Evolutionary conservation across 2,888 invertebrate species (phyloP).

Genomic region (Drosophila subquinaria): DNA sequence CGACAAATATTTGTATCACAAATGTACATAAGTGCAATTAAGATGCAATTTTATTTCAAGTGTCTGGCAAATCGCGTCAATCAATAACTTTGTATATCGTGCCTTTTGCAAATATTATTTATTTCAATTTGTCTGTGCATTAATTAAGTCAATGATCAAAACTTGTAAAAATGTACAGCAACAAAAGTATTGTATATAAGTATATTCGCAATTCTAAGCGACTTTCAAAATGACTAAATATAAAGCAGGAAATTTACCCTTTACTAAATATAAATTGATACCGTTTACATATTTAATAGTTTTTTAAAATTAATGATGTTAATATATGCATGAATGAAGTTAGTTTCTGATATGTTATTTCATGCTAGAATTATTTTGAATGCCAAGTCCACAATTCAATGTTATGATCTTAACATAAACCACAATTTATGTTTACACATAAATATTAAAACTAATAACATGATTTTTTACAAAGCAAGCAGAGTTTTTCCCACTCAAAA

Average conservation of each 20-base stretch:
- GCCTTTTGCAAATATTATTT: background rate
- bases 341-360: background rate
- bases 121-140: conserved; percentile 19
- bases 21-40: conserved; percentile 1
- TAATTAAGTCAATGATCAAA: conserved; percentile 8
- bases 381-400: conserved; percentile 1
- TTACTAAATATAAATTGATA: background rate
- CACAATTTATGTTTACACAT: conserved; percentile 2
- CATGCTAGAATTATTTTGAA: background rate
- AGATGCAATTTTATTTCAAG: conserved; percentile 5
- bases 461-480: no score
- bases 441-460: background rate
- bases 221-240: background rate
- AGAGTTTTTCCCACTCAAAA: background rate
- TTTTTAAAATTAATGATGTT: background rate
- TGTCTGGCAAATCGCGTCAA: conserved; percentile 10
- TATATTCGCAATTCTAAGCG: conserved; percentile 10
- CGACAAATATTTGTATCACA: background rate
- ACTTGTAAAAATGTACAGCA: background rate
- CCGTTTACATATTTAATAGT: background rate
- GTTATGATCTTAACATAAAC: background rate
- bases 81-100: conserved; percentile 5
- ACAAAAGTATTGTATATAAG: background rate
- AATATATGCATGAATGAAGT: conserved; percentile 3
- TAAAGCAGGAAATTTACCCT: conserved; percentile 12